Percentiles rank a stretch among this genome's conserved stretches.
These are phyloP conservation scores for Psittacula echo DNA, from an alignment of 2,797 vertebrate genomes.

Conservation along the genomic window DNA sequence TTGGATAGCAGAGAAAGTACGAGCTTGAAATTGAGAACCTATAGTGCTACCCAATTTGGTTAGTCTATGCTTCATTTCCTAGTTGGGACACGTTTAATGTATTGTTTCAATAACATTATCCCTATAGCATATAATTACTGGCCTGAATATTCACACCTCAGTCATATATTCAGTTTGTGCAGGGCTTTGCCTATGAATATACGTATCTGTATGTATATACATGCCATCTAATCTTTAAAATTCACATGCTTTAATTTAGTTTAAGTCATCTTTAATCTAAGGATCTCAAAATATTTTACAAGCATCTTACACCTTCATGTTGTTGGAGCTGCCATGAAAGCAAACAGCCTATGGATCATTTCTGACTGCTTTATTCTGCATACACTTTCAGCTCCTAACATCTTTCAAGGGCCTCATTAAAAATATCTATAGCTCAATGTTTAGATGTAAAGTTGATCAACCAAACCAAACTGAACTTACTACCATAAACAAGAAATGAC, in stretches of 20 bases:
- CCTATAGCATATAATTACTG: neutral
- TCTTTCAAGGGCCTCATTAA: neutral
- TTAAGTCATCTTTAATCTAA: neutral
- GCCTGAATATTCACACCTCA: neutral
- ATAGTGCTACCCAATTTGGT: neutral
- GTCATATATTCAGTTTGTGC: neutral
- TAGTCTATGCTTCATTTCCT: neutral
- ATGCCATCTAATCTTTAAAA: neutral
- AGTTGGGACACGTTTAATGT: neutral
- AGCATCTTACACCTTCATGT: neutral
- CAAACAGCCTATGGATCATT: neutral
- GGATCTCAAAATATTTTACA: neutral
- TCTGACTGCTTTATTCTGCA: neutral
- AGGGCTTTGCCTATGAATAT: neutral
- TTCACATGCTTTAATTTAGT: neutral
- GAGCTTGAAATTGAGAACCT: neutral
- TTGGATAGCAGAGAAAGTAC: neutral
- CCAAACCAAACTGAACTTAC: neutral
- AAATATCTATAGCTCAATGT: neutral
- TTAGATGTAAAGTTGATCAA: constrained; percentile 8
- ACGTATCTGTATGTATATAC: neutral
- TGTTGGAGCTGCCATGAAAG: neutral
- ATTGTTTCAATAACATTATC: neutral
- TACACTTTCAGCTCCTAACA: neutral
- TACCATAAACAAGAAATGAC: constrained; percentile 1